Evolutionary conservation across 1,140 invertebrate genomes (phyloP), one percentile per base, ranked within the genome.

Genomic region (Caerostris darwini): DNA sequence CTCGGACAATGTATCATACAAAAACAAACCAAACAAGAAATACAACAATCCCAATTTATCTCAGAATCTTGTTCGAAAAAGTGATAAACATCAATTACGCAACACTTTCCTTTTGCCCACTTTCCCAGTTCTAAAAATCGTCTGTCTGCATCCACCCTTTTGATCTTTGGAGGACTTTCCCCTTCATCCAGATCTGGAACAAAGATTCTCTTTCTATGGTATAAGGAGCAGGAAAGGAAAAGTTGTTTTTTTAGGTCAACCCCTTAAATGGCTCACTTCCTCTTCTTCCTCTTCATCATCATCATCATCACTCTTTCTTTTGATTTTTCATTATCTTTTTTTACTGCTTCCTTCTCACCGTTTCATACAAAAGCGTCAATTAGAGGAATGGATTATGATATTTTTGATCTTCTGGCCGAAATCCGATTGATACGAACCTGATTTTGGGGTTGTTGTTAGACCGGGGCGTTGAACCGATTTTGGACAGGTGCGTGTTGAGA

Each of bases 221-320:
- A 69, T 12, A 14, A 4, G 2, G n/a, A 71, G 19, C 14, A 88
- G 92, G 86, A 89, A 94, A 94, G 92, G 53, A 89, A 94, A 88
- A 94, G 92, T 94, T 94, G 83, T 94, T 94, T 94, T 94, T 94
- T 89, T 89, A 88, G 92, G 92, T 94, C 92, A 57, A 34, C 7
- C 67, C 54, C 61, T 19, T 53, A 67, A 85, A 85, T 85, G 71
- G 58, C 17, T 85, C 67, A 83, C 90, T 92, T 92, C 81, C 90
- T 85, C 57, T 67, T 56, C 19, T 64, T 7, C 53, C 85, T 87
- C 57, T 87, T 64, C 85, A n/a, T 85, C 81, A 77, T 67, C 57
- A 17, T 10, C 54, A 19, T n/a, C 67, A 69, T 91, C 69, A 81
- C 59, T 69, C 50, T 50, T 34, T 77, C 69, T 77, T 77, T 77